Base-by-base conservation (phyloP, 2,113 vertebrate genomes). In the Meleagris gallopavo region DNA sequence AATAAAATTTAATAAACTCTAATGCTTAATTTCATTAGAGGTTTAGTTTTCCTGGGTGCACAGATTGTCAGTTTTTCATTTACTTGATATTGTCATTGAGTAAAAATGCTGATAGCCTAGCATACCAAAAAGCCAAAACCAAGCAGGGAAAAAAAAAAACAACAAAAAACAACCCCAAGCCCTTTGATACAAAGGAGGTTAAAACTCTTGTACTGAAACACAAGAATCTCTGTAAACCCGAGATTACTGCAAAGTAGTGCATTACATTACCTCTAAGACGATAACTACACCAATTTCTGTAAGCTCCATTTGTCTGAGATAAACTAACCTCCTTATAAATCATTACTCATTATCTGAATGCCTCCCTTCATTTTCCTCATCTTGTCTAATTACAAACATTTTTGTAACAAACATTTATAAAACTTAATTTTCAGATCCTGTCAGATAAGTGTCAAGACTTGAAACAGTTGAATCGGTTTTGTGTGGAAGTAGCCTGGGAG, bases 21-120 rank as follows among this genome's bases (percentile, higher is more conserved):
- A 98, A 98, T 97, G 96, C 96, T 98, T 98, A 98, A 98, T 98
- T 98, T 98, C 97, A 97, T 98, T 97, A 98, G 96, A 94, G 95
- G 93, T 95, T 97, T 97, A 80, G 83, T 96, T 97, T 97, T 96
- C 72, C 93, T 96, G 95, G 86, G 95, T 94, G 87, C 77, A 93
- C 95, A 97, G 96, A 91, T 96, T 97, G 97, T 96, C 96, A 84
- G 29, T 90, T 96, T 97, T 96, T 95, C 90, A 90, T 97, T 97
- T 96, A 93, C 94, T 97, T 94, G 93, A 94, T 94, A 78, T 27
- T 79, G 94, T 95, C 78, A 83, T 92, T 78, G 94, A 96, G 89
- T 89, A 76, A 91, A 96, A 95, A 84, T 92, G 87, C 83, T 91
- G 91, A 94, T 88, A 95, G 84, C 83, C 58, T 89, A 76, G 71